phyloP scores from a whole-genome alignment of 2,113 vertebrate species.

The Poicephalus meyeri region DNA sequence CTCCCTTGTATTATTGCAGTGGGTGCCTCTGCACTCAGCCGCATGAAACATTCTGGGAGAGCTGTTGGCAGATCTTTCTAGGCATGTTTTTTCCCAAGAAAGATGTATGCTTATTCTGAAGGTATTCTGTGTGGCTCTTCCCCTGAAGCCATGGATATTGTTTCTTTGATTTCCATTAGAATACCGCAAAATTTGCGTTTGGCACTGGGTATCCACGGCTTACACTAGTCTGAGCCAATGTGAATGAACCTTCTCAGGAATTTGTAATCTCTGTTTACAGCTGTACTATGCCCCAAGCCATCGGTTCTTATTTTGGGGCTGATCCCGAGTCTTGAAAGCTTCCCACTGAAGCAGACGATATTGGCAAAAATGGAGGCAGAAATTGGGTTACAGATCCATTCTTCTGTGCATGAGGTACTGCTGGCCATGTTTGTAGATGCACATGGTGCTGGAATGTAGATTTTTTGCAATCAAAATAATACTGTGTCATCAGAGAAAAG shows the following conservation, averaged over 20 bases:
- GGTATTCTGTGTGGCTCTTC: conserved; percentile 14
- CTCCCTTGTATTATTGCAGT: neutral
- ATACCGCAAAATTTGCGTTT: conserved; percentile 22
- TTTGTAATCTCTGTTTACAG: neutral
- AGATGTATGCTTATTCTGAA: neutral
- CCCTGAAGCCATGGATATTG: conserved; percentile 5
- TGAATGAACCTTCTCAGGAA: neutral
- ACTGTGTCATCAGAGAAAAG: neutral
- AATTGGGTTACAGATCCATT: neutral
- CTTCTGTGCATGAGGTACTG: neutral
- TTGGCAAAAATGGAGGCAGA: neutral
- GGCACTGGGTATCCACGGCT: neutral
- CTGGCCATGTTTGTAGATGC: neutral
- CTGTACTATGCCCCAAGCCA: neutral
- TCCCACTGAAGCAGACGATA: neutral
- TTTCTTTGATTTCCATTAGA: conserved; percentile 44
- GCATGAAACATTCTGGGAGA: neutral
- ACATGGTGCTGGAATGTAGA: neutral
- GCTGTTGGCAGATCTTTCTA: conserved; percentile 6
- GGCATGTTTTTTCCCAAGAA: neutral
- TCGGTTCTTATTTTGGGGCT: neutral
- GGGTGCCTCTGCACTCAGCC: neutral
- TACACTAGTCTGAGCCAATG: neutral
- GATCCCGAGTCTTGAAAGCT: neutral
- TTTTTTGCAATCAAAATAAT: neutral